Evolutionary conservation across 2,888 invertebrate genomes (phyloP), one percentile per base, ranked within the genome.

Genomic region (Odontomyia ornata): DNA sequence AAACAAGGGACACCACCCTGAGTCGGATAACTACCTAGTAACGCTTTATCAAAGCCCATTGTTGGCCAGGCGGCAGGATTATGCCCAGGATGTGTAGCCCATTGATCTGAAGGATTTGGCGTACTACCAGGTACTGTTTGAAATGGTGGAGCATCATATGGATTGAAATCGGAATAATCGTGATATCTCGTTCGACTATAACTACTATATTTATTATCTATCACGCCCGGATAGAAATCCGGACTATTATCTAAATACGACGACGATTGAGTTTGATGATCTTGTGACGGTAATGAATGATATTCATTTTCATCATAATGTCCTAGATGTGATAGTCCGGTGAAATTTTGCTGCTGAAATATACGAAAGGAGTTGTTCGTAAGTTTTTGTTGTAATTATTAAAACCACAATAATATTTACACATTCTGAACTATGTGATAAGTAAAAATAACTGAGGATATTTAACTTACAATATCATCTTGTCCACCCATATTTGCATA

Each of bases 51-150:
- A 79, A 87, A 82, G 0, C 84, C 85, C 83, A 86, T 82, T n/a
- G 85, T 89, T 47, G 89, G 88, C 84, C 91, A 91, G 1, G 85
- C 84, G 21, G 90, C 82, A 88, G 82, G 85, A 89, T 85, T 80
- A 79, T 87, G 88, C 25, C 88, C 89, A 46, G 89, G 89, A 85
- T 89, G 90, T 77, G 89, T 87, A 81, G 83, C 88, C 89, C 87
- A 90, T 80, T 89, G 89, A 65, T 89, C 90, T 25, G 81, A 72
- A 30, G 79, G 75, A 77, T 84, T 86, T 76, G 87, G 87, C 79
- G 90, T 87, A 83, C 90, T 90, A 81, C 89, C 91, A 64, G 92
- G 92, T 82, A 94, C 94, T 77, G 93, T 91, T 85, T 94, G 93
- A 85, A 93, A 94, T 79, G 92, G 90, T 79, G 90, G 88, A 73